Evolutionary conservation across 2,888 invertebrate genomes (phyloP).

Genomic region (Hyppa rectilinea): DNA sequence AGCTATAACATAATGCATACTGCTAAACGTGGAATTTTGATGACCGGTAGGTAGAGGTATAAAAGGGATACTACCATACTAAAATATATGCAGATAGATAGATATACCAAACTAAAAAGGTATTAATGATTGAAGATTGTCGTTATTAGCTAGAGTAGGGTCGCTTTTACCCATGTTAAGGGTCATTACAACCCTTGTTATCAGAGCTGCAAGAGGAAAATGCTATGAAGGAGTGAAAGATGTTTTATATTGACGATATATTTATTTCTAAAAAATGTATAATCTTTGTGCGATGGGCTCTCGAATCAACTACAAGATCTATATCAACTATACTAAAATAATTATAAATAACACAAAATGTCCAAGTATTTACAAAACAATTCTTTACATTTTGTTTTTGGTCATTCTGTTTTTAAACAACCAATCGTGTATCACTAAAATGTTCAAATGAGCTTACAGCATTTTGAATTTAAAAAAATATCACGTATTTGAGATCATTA

Average conservation of each 20-base stretch:
- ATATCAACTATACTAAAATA: background rate
- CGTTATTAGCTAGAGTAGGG: background rate
- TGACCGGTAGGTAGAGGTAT: background rate
- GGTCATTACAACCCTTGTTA: background rate
- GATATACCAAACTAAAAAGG: too few relatives aligned
- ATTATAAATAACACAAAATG: background rate
- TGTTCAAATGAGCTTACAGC: background rate
- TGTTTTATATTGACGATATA: background rate
- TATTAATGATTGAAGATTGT: too few relatives aligned
- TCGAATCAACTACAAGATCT: background rate
- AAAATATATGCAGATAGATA: too few relatives aligned
- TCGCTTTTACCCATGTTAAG: background rate
- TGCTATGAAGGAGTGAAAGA: slow-evolving; percentile 5
- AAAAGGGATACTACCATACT: background rate
- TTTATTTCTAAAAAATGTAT: slow-evolving; percentile 19
- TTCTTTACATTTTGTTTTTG: background rate
- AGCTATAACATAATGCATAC: background rate
- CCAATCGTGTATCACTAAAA: background rate
- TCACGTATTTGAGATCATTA: slow-evolving; percentile 32
- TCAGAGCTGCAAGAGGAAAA: background rate
- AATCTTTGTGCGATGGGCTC: background rate
- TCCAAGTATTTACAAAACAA: background rate
- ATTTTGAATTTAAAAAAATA: background rate
- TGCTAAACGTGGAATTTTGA: background rate
- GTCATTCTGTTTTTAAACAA: background rate